phyloP scores from a whole-genome alignment of 2,113 vertebrate species.

The Macaca nemestrina region DNA sequence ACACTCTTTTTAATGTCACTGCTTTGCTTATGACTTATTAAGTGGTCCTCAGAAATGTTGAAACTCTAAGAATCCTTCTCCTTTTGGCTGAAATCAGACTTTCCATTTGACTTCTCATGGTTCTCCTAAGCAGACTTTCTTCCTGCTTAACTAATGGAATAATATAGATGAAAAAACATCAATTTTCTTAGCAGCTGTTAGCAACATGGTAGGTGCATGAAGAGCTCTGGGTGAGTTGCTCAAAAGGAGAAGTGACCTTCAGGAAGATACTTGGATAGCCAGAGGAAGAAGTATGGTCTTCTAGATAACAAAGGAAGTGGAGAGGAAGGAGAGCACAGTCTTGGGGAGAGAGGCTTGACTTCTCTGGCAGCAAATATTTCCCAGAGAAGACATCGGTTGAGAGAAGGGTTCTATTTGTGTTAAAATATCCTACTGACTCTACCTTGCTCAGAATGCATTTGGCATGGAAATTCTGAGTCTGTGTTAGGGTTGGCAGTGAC shows the following conservation, averaged over 20 bases:
- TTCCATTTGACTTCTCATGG: background rate
- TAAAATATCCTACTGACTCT: background rate
- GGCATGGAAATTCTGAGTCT: background rate
- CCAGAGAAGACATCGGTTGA: background rate
- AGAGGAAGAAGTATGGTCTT: background rate
- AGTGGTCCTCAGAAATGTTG: background rate
- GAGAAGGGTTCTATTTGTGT: background rate
- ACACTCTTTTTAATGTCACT: background rate
- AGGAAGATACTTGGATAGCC: background rate
- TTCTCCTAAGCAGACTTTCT: background rate
- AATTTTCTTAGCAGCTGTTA: background rate
- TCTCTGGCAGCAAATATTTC: background rate
- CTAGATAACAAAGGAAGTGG: background rate
- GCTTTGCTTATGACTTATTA: background rate
- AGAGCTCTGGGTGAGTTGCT: background rate
- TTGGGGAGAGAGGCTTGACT: background rate
- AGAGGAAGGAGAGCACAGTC: background rate
- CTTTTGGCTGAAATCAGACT: background rate
- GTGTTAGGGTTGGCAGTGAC: too few relatives aligned
- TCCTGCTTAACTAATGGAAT: background rate
- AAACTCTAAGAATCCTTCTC: background rate
- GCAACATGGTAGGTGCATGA: background rate
- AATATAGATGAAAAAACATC: background rate
- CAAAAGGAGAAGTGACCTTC: background rate
- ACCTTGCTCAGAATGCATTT: background rate